These are phyloP conservation scores for Lasioglossum pauxillum DNA, from an alignment of 2,888 invertebrate genomes.

Conservation along the genomic window DNA sequence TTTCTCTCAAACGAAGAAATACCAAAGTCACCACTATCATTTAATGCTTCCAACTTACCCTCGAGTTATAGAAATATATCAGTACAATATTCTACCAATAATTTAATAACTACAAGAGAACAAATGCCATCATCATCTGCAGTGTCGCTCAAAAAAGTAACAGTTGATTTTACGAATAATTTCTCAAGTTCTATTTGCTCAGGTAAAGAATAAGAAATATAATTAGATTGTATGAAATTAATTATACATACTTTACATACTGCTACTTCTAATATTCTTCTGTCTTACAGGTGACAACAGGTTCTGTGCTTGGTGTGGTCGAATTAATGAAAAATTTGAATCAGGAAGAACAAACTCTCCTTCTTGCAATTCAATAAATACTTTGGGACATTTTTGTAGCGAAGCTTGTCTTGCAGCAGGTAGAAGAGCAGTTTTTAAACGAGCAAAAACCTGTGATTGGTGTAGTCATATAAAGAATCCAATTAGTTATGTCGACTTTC, in stretches of 20 bases:
- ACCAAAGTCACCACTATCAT: constrained; percentile 63
- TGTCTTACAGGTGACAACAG: constrained; percentile 59
- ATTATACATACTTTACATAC: too few relatives aligned
- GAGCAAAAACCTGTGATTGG: constrained; percentile 97
- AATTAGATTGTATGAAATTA: neutral
- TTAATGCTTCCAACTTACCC: constrained; percentile 19
- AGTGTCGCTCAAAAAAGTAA: constrained; percentile 70
- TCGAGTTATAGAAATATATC: constrained; percentile 71
- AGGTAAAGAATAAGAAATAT: constrained; percentile 59
- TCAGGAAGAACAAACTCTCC: constrained; percentile 82
- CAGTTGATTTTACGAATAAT: constrained; percentile 71
- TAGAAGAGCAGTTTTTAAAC: constrained; percentile 94
- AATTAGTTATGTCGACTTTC: constrained; percentile 95
- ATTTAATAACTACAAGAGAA: constrained; percentile 59
- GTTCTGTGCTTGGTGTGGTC: constrained; percentile 79
- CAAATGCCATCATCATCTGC: constrained; percentile 69
- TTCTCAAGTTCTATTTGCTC: constrained; percentile 75
- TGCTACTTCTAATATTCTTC: neutral
- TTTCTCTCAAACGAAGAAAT: constrained; percentile 49
- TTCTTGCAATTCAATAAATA: constrained; percentile 79
- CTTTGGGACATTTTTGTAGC: constrained; percentile 90
- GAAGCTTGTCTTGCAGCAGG: constrained; percentile 96
- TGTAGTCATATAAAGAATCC: constrained; percentile 95
- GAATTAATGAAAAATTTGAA: constrained; percentile 86
- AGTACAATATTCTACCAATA: constrained; percentile 34